phyloP scores from a whole-genome alignment of 2,797 vertebrate species.

The Cryptoprocta ferox region DNA sequence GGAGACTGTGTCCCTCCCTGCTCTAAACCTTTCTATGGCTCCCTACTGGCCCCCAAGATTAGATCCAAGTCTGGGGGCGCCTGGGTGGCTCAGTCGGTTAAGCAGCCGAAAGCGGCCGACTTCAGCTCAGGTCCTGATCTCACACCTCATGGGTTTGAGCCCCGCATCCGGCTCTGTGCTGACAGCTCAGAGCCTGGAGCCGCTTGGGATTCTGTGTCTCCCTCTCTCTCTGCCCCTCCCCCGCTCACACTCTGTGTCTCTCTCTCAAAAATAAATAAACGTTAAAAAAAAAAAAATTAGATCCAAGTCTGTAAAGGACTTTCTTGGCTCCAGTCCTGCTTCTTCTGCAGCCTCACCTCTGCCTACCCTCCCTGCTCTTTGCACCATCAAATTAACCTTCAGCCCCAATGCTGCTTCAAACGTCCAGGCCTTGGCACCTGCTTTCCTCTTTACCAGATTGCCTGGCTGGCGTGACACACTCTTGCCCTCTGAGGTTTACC shows the following conservation, averaged over 20 bases:
- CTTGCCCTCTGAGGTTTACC: neutral
- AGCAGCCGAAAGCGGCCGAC: too few relatives aligned
- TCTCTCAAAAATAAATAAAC: too few relatives aligned
- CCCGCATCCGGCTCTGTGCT: too few relatives aligned
- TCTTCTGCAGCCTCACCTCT: neutral
- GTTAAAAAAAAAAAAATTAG: too few relatives aligned
- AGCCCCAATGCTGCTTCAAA: neutral
- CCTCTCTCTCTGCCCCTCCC: too few relatives aligned
- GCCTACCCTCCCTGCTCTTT: neutral
- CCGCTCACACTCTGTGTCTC: too few relatives aligned
- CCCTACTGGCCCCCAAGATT: neutral
- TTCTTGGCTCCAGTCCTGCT: neutral
- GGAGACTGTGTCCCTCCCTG: neutral
- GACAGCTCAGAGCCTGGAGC: too few relatives aligned
- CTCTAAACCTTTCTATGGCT: neutral
- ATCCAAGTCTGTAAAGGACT: neutral
- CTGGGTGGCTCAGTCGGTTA: too few relatives aligned
- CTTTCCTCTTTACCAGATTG: neutral
- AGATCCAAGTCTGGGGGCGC: neutral
- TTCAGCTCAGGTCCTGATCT: too few relatives aligned
- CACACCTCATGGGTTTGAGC: too few relatives aligned
- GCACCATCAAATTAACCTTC: neutral
- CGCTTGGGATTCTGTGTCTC: too few relatives aligned
- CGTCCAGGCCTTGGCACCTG: neutral
- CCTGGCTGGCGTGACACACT: neutral